Evolutionary conservation across 2,888 invertebrate genomes (phyloP).

Genomic region (Arrhopalites spinosus): DNA sequence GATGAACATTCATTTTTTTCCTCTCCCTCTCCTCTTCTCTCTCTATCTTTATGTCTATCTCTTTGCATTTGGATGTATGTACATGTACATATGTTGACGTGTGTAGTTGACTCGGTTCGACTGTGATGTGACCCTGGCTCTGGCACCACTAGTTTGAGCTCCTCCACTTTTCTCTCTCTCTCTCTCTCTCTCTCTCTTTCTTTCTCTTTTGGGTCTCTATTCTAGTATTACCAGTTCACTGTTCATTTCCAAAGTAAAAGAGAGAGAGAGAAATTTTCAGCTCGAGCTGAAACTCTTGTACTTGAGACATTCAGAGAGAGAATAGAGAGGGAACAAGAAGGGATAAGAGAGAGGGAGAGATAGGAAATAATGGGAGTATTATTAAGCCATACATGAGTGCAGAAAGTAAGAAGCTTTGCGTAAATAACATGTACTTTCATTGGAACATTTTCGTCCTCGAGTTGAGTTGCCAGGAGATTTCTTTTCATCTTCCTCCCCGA

Average conservation of each 20-base stretch:
- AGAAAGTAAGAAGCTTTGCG: slow-evolving; percentile 10
- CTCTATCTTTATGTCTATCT: neutral
- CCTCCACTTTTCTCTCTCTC: neutral
- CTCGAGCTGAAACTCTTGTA: neutral
- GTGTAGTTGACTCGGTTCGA: neutral
- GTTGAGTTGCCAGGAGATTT: slow-evolving; percentile 5
- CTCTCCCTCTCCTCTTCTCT: neutral
- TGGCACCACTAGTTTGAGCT: neutral
- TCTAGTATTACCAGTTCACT: neutral
- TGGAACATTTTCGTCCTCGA: slow-evolving; percentile 1
- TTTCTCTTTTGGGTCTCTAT: neutral
- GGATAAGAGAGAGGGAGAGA: neutral
- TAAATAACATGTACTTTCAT: slow-evolving; percentile 17
- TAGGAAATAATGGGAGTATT: slow-evolving; percentile 12
- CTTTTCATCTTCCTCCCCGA: slow-evolving; percentile 8
- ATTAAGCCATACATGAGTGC: slow-evolving; percentile 13
- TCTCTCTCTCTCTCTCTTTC: slow-evolving; percentile 1
- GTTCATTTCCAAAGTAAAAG: no score
- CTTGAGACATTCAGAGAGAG: neutral
- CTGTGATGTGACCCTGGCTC: neutral
- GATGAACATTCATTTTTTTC: neutral
- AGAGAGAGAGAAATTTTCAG: neutral
- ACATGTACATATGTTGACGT: neutral
- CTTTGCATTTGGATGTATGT: neutral
- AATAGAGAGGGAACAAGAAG: neutral